phyloP scores from a whole-genome alignment of 2,113 vertebrate species.

The Anoura caudifer region DNA sequence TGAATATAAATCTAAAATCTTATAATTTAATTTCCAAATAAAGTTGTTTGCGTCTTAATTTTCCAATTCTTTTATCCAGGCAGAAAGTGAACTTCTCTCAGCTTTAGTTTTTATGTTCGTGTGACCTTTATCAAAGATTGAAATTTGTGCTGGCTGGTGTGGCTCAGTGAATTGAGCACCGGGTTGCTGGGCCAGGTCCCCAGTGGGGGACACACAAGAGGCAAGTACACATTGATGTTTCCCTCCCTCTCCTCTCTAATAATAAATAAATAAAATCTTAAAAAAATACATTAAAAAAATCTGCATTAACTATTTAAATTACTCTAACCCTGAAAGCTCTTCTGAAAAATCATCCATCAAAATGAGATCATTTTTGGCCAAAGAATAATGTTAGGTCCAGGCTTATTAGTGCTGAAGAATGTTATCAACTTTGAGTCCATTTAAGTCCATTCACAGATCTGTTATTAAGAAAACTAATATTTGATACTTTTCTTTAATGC shows the following conservation, averaged over 20 bases:
- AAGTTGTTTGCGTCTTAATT: neutral
- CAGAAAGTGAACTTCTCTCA: neutral
- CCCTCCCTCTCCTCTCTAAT: no score
- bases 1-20: neutral
- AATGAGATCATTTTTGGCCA: neutral
- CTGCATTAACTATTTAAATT: neutral
- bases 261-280: no score
- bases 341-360: conserved; percentile 18
- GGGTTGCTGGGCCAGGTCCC: no score
- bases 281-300: neutral
- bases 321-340: neutral
- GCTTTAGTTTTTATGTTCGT: neutral
- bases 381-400: neutral
- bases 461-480: neutral
- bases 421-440: neutral
- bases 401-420: neutral
- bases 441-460: neutral
- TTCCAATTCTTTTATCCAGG: neutral
- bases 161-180: no score
- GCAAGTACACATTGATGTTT: no score
- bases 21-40: neutral
- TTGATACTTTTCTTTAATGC: neutral
- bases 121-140: conserved; percentile 10
- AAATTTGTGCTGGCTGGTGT: neutral
- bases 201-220: no score